A percentile compares a stretch with the other conserved stretches of the same genome.
phyloP scores from a whole-genome alignment of 2,113 vertebrate species.

The Sterrhoptilus dennistouni region DNA sequence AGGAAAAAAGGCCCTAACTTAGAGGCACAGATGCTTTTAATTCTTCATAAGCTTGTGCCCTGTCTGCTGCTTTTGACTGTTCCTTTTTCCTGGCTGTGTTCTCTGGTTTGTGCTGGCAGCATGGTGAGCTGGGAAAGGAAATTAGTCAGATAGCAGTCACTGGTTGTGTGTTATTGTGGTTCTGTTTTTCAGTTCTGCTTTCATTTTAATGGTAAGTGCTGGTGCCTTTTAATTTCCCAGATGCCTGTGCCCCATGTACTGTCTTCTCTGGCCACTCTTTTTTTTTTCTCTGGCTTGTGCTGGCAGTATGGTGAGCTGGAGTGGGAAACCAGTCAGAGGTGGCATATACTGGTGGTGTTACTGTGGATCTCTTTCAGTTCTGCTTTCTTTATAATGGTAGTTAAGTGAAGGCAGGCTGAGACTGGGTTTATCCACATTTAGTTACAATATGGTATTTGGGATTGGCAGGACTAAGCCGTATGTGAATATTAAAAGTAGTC shows the following conservation, averaged over 20 bases:
- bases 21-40: not conserved
- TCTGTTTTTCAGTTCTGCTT: conserved; percentile 7
- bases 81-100: not conserved
- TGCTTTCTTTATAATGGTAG: not conserved
- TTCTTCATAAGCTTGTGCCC: not conserved
- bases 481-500: not conserved
- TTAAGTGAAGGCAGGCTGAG: not conserved
- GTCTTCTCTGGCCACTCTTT: not conserved
- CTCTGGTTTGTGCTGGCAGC: not conserved
- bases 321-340: not conserved
- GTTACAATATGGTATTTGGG: not conserved
- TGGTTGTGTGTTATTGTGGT: not conserved
- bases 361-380: not conserved
- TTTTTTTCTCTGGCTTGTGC: not conserved
- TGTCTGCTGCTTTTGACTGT: not conserved
- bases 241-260: not conserved
- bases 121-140: not conserved
- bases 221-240: not conserved
- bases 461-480: not conserved
- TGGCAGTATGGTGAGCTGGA: not conserved
- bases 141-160: not conserved
- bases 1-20: not conserved
- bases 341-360: not conserved
- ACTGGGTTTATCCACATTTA: not conserved
- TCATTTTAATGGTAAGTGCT: not conserved